phyloP scores from a whole-genome alignment of 2,113 vertebrate species.

The Camarhynchus parvulus region DNA sequence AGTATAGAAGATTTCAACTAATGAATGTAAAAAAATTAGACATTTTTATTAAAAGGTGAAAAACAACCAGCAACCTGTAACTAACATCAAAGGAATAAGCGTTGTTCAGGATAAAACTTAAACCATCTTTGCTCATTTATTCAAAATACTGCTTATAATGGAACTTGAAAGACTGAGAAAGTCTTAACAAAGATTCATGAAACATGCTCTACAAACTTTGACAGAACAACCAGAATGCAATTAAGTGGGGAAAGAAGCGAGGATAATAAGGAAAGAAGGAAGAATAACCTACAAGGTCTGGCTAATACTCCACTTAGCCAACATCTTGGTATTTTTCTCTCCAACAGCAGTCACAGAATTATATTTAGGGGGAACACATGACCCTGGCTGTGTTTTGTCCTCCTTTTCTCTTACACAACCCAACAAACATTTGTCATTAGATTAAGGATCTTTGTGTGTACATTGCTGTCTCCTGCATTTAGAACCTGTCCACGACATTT shows the following conservation, averaged over 20 bases:
- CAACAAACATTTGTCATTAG: neutral
- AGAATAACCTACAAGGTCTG: neutral
- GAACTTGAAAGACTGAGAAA: neutral
- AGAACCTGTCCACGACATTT: neutral
- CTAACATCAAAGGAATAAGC: neutral
- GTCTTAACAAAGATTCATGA: neutral
- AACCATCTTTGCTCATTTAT: neutral
- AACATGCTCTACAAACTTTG: neutral
- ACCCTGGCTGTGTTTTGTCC: neutral
- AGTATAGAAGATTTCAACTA: neutral
- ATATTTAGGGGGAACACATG: neutral
- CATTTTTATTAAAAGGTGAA: neutral
- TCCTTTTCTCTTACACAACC: neutral
- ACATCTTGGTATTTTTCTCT: neutral
- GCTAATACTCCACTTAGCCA: neutral
- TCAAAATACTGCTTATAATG: neutral
- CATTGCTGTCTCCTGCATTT: neutral
- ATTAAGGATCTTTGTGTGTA: neutral
- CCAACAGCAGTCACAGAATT: neutral
- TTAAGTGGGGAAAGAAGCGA: neutral
- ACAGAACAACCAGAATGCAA: neutral
- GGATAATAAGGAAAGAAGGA: neutral
- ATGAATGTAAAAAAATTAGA: neutral
- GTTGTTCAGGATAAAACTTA: neutral
- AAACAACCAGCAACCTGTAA: neutral